These are phyloP conservation scores for Xestia rhomboidea DNA, from an alignment of 2,888 invertebrate genomes.

Conservation along the genomic window DNA sequence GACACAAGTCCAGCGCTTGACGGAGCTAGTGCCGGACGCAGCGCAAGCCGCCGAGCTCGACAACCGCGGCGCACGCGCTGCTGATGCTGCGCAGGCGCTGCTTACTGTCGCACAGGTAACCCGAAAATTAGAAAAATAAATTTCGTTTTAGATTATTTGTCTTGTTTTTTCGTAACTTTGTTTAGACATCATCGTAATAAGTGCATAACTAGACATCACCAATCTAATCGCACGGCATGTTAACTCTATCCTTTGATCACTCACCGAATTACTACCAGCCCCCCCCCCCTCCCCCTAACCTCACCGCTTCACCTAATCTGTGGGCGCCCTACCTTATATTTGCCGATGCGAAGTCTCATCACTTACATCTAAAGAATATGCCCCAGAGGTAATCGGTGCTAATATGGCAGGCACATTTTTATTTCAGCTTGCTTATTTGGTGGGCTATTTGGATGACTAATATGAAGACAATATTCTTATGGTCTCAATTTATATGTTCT, in stretches of 20 bases:
- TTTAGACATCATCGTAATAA: background rate
- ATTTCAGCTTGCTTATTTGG: background rate
- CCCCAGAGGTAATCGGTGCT: background rate
- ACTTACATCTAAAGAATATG: background rate
- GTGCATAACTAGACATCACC: background rate
- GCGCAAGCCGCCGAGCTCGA: conserved; percentile 67
- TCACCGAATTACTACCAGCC: background rate
- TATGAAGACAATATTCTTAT: background rate
- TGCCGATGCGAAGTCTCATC: background rate
- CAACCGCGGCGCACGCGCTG: conserved; percentile 60
- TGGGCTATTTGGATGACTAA: background rate
- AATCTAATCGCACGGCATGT: background rate
- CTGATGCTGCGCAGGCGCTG: conserved; percentile 71
- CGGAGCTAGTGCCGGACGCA: conserved; percentile 60
- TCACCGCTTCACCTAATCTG: background rate
- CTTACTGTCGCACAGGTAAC: conserved; percentile 67
- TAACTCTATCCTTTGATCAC: background rate
- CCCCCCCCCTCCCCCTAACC: background rate
- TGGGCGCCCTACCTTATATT: background rate
- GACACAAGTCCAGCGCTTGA: conserved; percentile 71
- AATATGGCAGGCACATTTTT: background rate
- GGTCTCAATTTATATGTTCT: background rate
- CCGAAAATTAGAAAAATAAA: background rate
- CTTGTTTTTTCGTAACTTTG: background rate
- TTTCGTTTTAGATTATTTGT: background rate